phyloP scores from a whole-genome alignment of 2,113 vertebrate genomes.

The Upupa epops region DNA sequence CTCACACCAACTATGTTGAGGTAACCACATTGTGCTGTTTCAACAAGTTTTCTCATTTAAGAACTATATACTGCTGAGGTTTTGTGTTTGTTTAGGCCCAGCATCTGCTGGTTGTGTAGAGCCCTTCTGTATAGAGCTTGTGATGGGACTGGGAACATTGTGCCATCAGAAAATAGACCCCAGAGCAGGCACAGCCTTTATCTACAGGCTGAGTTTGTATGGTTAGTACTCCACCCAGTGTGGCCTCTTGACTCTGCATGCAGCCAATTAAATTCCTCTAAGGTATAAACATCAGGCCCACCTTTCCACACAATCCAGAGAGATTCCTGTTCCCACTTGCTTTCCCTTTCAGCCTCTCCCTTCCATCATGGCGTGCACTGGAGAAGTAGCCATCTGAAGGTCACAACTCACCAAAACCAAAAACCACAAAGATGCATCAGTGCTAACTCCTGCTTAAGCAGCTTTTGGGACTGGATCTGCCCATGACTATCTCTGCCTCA shows the following conservation, averaged over 20 bases:
- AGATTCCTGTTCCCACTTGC: not conserved
- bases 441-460: not conserved
- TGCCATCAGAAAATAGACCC: not conserved
- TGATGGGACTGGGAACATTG: not conserved
- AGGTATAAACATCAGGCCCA: not conserved
- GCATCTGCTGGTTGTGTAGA: not conserved
- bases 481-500: not conserved
- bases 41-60: not conserved
- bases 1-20: slow-evolving; percentile 8
- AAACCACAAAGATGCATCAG: not conserved
- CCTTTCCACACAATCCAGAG: not conserved
- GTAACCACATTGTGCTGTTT: slow-evolving; percentile 10
- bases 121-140: not conserved
- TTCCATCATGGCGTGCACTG: not conserved
- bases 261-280: not conserved
- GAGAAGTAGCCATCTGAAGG: not conserved
- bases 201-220: not conserved
- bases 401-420: not conserved
- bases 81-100: not conserved
- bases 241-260: slow-evolving; percentile 3
- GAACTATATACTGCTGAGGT: not conserved
- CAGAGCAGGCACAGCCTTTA: not conserved
- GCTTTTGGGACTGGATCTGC: not conserved
- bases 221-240: slow-evolving; percentile 22
- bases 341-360: not conserved